phyloP scores from a whole-genome alignment of 2,888 invertebrate genomes.

The Zaprionus bogoriensis region DNA sequence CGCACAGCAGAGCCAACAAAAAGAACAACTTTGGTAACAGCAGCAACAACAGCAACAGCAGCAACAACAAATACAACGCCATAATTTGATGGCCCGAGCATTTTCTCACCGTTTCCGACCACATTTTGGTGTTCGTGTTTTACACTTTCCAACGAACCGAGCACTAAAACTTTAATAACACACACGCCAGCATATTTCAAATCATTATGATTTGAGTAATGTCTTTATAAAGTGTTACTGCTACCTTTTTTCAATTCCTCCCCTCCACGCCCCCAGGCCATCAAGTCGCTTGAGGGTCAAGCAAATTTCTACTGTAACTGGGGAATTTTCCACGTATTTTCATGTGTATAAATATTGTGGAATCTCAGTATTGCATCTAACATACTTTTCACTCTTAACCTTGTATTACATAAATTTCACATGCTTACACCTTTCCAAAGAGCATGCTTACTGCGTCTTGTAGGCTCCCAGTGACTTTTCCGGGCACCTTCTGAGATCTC shows the following conservation, averaged over 20 bases:
- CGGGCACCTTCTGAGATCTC: too few species aligned
- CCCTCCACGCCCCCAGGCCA: not conserved
- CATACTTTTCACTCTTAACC: not conserved
- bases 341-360: not conserved
- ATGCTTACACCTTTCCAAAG: too few species aligned
- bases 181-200: slow-evolving; percentile 51
- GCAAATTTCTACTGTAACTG: not conserved
- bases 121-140: slow-evolving; percentile 42
- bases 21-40: slow-evolving; percentile 20
- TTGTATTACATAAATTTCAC: not conserved
- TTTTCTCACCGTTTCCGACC: slow-evolving; percentile 49
- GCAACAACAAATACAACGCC: slow-evolving; percentile 21
- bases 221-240: slow-evolving; percentile 37
- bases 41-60: slow-evolving; percentile 7
- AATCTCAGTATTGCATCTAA: not conserved
- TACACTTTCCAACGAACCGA: slow-evolving; percentile 66
- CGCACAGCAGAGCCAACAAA: not conserved
- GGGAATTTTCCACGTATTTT: not conserved
- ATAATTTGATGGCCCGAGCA: slow-evolving; percentile 64
- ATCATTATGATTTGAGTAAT: slow-evolving; percentile 58
- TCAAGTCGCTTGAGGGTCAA: too few species aligned
- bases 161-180: slow-evolving; percentile 41
- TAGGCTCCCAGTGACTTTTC: too few species aligned
- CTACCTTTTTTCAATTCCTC: not conserved
- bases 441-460: too few species aligned